Conservation (phyloP, 2,113 vertebrate species). For the Cololabis saira region DNA sequence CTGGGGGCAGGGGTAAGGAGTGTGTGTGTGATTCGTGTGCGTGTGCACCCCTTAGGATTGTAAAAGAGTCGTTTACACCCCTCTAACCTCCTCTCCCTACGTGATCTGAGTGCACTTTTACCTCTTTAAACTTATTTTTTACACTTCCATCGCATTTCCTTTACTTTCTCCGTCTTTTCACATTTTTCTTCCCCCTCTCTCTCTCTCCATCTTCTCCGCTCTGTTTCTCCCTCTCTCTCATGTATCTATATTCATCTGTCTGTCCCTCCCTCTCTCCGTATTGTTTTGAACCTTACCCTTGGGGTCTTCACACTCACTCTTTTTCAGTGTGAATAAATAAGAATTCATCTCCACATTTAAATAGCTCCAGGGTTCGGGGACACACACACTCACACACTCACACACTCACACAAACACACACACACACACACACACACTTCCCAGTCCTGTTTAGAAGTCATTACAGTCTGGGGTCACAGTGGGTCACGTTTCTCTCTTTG, state of each 20-base stretch:
- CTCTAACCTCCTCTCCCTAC: conserved; percentile 68
- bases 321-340: conserved; percentile 76
- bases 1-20: conserved; percentile 61
- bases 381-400: conserved; percentile 25
- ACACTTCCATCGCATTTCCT: conserved; percentile 21
- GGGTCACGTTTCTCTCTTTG: conserved; percentile 64
- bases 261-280: conserved; percentile 32
- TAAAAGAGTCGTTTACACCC: conserved; percentile 71
- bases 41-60: conserved; percentile 39
- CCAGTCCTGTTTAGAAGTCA: conserved; percentile 74
- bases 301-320: conserved; percentile 66
- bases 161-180: conserved; percentile 19
- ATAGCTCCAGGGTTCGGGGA: conserved; percentile 64
- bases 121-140: conserved; percentile 81
- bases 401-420: conserved; percentile 52
- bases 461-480: conserved; percentile 73
- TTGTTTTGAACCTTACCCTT: conserved; percentile 75
- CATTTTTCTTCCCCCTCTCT: conserved; percentile 5
- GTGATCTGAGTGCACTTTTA: conserved; percentile 61
- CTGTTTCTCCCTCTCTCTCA: conserved; percentile 25
- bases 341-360: conserved; percentile 77
- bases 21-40: conserved; percentile 37
- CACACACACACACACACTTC: conserved; percentile 45
- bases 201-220: conserved; percentile 18
- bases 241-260: conserved; percentile 32